Evolutionary conservation across 2,113 vertebrate genomes (phyloP), one percentile per base, ranked within the genome.

Genomic region (Paratilapia polleni): DNA sequence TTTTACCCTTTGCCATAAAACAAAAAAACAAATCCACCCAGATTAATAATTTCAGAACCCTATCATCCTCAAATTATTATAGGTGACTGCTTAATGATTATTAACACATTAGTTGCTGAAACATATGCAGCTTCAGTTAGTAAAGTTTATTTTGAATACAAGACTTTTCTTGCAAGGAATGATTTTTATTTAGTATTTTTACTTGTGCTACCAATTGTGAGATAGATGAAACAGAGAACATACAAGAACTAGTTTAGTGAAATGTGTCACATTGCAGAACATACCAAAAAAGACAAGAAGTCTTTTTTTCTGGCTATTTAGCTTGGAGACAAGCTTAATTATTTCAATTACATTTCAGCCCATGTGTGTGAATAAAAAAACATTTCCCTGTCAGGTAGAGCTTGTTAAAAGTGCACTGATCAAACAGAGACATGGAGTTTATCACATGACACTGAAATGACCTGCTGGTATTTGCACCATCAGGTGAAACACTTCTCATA

Each of bases 381-480:
- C 3, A 70, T 58, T 62, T 77, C 63, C 80, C 79, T 83, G 86
- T 84, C 82, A 85, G 81, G 24, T 61, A 62, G 64, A 54, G 57
- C 80, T 75, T 82, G 41, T 82, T 57, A 17, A 38, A 81, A 70
- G 78, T 60, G 68, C 56, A 54, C 80, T 82, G 92, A 91, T 90
- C 63, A 89, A 86, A 89, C 11, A 70, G 61, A 81, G 60, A 70
- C 38, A 56, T 56, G 54, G 62, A 61, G 54, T 76, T 88, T 82
- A 88, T 90, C 82, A 66, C 22, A 24, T 43, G 62, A 84, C 88
- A 62, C 41, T 54, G 60, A 61, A 68, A 64, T 90, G 80, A 87
- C 36, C 89, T 52, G 15, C 52, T 38, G 88, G 84, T 90, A 87
- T 93, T 93, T 89, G 82, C 24, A 34, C 70, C 28, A 75, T 26